Base-by-base conservation (phyloP, 2,113 vertebrate genomes). In the Psettodes erumei region DNA sequence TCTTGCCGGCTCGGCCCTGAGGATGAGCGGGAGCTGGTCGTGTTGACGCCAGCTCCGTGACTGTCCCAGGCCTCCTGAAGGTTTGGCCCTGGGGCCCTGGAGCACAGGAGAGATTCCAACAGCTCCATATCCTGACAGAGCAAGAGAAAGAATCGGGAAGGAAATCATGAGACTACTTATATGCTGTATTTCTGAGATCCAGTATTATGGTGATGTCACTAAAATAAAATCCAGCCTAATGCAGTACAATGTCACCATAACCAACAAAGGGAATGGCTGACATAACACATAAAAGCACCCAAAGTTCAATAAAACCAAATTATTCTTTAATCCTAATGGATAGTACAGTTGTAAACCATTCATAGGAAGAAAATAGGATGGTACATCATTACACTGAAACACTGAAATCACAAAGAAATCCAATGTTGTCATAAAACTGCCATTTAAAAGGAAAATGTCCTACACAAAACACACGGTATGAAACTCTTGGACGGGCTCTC, bases 121-220 rank as follows among this genome's bases (percentile, higher is more conserved):
- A 96, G 90, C 75, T 97, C 96, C 84, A 95, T 70, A 62, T 98
- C 96, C 96, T 99, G 91, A 0, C 9, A 8, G 48, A 53, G 25
- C 9, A 4, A 21, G 32, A 37, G 13, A 37, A 0, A 71, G 27
- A 1, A 5, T 9, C 25, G 13, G 27, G 38, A 8, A 15, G 7
- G 9, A 18, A 6, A 37, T 21, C 4, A 66, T 48, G 19, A 43
- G 16, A 61, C 16, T 7, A 77, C n/a, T n/a, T n/a, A n/a, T n/a
- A n/a, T n/a, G n/a, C n/a, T n/a, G 2, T 42, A 18, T 9, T 8
- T 13, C 38, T 54, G 56, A 53, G 16, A 63, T 32, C 19, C n/a
- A n/a, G n/a, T n/a, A n/a, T n/a, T n/a, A 12, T 1, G 2, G 18
- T 11, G 13, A 53, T 4, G 2, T 9, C 42, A 0, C 40, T 13